Evolutionary conservation across 2,888 invertebrate species (phyloP), one percentile per base, ranked within the genome.

Genomic region (Amphipoea oculea): DNA sequence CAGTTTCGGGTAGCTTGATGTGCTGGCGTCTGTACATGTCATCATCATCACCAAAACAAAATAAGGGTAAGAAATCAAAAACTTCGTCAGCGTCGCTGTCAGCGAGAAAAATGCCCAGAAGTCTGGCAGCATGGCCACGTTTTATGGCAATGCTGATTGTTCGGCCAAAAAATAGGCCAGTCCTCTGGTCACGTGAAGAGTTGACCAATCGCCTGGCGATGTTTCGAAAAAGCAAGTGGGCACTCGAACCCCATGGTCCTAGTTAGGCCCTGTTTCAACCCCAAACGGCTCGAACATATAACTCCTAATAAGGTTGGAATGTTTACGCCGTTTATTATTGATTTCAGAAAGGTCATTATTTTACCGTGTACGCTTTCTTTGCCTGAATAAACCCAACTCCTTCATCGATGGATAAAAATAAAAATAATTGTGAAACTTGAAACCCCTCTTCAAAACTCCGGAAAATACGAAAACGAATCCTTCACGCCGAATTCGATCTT

Each of bases 401-500:
- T 75, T 57, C 54, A 40, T 71, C 42, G 20, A 29, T 20, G 17
- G 11, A 40, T 73, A 60, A 57, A 73, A 79, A 74, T 62, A 70
- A 73, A 84, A 62, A 81, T 66, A 42, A 76, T 81, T 73, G 65
- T 73, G 65, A 69, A 83, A 84, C 72, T 57, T 69, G 51, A 73
- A 63, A 40, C 45, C 40, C 12, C 11, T 72, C 72, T 73, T 36
- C 45, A 65, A 73, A 85, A 82, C 75, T 85, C 70, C 66, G 57
- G 2, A 29, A 73, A 78, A 75, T n/a, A 69, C 54, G 72, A 65
- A 48, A 69, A 76, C 29, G 65, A 60, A 17, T 70, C 68, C 69
- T 63, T 57, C 14, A 63, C 40, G 17, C 42, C 63, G 40, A 78
- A 82, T 57, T 70, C 63, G 82, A 82, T 82, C 51, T 76, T 51